Evolutionary conservation across 2,797 vertebrate species (phyloP), one percentile per base, ranked within the genome.

Genomic region (Galagoides demidoff): DNA sequence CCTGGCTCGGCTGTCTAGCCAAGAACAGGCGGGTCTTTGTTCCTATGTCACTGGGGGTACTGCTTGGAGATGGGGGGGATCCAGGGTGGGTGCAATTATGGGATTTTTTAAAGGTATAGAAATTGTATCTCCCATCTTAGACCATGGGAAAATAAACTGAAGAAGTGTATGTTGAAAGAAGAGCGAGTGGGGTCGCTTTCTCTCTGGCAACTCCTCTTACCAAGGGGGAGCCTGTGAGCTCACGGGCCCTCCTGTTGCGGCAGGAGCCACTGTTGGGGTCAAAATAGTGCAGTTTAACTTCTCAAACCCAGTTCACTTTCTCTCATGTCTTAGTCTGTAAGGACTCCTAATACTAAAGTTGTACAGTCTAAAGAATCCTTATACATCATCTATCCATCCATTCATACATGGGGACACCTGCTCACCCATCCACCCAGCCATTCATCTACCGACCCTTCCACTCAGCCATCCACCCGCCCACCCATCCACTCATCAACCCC

Each of bases 11-110:
- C 95, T 96, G 96, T 97, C 97, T 98, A 92, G 96, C 57, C 78
- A 76, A 89, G 96, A 97, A 98, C 97, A 98, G 97, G 88, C 92
- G n/a, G 17, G 68, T 22, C 97, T 97, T 98, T 98, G 97, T 98
- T 97, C 88, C 91, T 39, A 52, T n/a, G 74, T 78, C 86, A 90
- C 85, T 78, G 81, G 45, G 96, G 74, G 77, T 43, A 87, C 82
- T 91, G 87, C 91, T 49, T 31, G 37, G 31, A 68, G 77, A 64
- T 12, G 94, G 96, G 93, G 43, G 43, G 66, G 49, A 87, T 76
- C 92, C 87, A 89, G 92, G 76, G 71, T 93, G 76, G 87, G 37
- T 73, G 49, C 97, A 96, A 96, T 96, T 97, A 97, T 96, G 88
- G 90, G 95, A 86, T 85, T 92, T 96, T 86, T 95, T 66, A 82